Percentiles rank a stretch among this genome's conserved stretches.
These are phyloP conservation scores for Euura saliciscinereae DNA, from an alignment of 1,140 invertebrate genomes.

Conservation along the genomic window DNA sequence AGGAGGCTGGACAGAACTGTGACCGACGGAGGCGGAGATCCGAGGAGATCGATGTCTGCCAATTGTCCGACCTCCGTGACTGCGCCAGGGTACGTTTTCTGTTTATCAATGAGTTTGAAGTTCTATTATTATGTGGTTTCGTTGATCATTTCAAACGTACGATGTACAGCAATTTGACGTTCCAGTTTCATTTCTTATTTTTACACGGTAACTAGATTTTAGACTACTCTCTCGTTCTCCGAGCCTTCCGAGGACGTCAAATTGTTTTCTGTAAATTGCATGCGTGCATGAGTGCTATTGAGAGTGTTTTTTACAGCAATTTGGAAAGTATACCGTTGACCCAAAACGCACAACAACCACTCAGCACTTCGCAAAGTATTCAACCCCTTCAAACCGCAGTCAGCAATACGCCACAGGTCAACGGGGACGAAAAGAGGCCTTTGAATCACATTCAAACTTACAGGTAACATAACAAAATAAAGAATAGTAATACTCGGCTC, in stretches of 20 bases:
- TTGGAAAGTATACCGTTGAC: conserved; percentile 45
- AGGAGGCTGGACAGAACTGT: conserved; percentile 49
- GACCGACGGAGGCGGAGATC: conserved; percentile 49
- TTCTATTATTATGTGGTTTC: background rate
- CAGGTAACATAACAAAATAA: conserved; percentile 64
- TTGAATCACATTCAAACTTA: conserved; percentile 83
- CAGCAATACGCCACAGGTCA: conserved; percentile 53
- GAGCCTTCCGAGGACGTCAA: conserved; percentile 15
- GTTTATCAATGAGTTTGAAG: background rate
- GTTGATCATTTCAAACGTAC: background rate
- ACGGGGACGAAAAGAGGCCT: conserved; percentile 72
- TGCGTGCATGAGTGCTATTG: conserved; percentile 37
- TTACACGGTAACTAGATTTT: conserved; percentile 8
- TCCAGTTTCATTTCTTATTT: background rate
- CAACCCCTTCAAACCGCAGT: conserved; percentile 38
- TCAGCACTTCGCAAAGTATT: conserved; percentile 38
- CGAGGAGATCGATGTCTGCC: conserved; percentile 45
- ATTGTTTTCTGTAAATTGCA: conserved; percentile 25
- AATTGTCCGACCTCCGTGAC: conserved; percentile 48
- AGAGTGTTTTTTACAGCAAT: conserved; percentile 43
- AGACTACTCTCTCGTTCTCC: conserved; percentile 4
- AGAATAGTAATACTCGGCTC: too few relatives aligned
- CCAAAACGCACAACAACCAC: conserved; percentile 32
- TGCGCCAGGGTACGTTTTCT: conserved; percentile 45
- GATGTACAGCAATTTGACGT: background rate